Percentiles rank a stretch among this genome's conserved stretches.
These are phyloP conservation scores for Bovichtus variegatus DNA, from an alignment of 2,797 vertebrate species.

Conservation along the genomic window DNA sequence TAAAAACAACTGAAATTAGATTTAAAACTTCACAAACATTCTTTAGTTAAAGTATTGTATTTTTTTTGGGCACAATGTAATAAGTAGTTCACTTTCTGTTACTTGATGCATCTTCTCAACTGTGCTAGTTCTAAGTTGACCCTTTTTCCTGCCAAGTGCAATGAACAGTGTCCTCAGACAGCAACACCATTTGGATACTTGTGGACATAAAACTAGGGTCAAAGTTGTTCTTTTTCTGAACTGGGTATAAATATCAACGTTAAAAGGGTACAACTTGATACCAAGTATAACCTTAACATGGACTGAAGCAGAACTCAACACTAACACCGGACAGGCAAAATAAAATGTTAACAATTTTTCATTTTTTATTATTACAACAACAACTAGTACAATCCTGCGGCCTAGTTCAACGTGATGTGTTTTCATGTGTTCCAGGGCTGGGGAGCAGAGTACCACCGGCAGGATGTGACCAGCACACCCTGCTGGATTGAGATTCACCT, in stretches of 20 bases:
- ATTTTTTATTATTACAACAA: neutral
- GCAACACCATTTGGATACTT: neutral
- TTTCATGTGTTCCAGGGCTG: constrained; percentile 89
- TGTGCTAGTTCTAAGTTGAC: neutral
- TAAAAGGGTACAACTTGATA: neutral
- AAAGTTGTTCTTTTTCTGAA: neutral
- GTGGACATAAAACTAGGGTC: neutral
- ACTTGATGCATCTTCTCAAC: neutral
- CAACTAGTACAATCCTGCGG: neutral
- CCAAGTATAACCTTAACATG: neutral
- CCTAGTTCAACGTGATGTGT: neutral
- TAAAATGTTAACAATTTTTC: neutral
- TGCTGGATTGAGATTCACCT: constrained; percentile 99
- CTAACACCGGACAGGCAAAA: neutral
- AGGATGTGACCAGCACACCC: constrained; percentile 98
- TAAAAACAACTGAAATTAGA: neutral
- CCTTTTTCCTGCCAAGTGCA: neutral
- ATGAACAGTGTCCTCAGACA: neutral
- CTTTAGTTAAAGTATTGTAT: no score
- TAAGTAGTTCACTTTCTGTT: neutral
- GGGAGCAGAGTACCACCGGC: constrained; percentile 99
- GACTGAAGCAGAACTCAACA: neutral
- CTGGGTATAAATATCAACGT: neutral
- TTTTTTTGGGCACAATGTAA: neutral
- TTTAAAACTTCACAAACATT: neutral